Base-by-base conservation (phyloP, 2,113 vertebrate species). In the Syngnathus floridae region DNA sequence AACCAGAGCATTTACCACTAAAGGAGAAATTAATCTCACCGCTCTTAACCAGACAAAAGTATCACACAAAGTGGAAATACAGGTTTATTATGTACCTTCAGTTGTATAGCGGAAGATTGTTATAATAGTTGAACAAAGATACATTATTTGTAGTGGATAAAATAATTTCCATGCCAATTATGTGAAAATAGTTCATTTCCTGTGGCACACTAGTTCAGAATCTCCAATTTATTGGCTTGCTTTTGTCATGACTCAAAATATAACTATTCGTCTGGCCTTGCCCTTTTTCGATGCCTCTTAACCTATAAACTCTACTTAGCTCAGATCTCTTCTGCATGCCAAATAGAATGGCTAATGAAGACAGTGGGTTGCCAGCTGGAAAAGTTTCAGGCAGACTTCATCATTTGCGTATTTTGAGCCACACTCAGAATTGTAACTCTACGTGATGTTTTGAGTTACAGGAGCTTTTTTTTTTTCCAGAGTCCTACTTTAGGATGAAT, bases 281-380 rank as follows among this genome's bases (percentile, higher is more conserved):
- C 5, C 17, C 45, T 48, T 48, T 48, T 17, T 41, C 16, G 45
- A 48, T 17, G 45, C 26, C 26, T 7, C 43, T 17, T 3, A 45
- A 45, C n/a, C 12, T 52, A 11, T 52, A 5, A n/a, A 19, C 46
- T 49, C 17, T 7, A 54, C 4, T 5, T 12, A 26, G 52, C 22
- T 55, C 22, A 12, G 1, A 12, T 55, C 6, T 67, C 69, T 71
- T 78, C 73, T 74, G 54, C 64, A 64, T 45, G 26, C 31, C 63
- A 41, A 59, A 70, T 54, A 77, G 61, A 69, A 62, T 64, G 36
- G 61, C 63, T 76, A 75, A 35, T 77, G 70, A 71, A 65, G 62
- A n/a, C 35, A 12, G 10, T 71, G 68, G 68, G 35, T 31, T 31
- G 26, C 26, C 26, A 31, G 26, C 67, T 58, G 17, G 3, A 35